Base-by-base conservation (phyloP, 2,888 invertebrate genomes). In the Dendrolimus pini region DNA sequence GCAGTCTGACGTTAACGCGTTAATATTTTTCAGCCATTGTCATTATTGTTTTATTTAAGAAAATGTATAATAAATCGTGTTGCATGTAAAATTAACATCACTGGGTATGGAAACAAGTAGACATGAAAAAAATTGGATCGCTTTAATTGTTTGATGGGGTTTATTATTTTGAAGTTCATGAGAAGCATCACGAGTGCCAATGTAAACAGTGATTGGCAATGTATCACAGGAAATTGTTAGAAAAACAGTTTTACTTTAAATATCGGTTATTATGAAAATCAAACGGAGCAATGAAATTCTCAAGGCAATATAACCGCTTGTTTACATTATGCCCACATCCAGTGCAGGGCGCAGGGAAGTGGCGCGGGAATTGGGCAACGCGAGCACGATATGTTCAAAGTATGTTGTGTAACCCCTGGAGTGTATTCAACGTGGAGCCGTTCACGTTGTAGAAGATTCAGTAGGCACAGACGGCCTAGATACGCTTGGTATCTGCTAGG, bases 111-210 rank as follows among this genome's bases (percentile, higher is more conserved):
- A 30, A 30, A 9, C 12, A 47, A 47, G 10, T 3, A 47, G 47
- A 7, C 47, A 47, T 47, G 9, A 47, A 47, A 47, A 9, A 30
- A 30, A 30, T 30, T 30, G 30, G 30, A 30, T 12, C 47, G 47
- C 47, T 8, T 47, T 8, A 47, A 47, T 47, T 47, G 47, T 47
- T 47, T 10, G 7, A 47, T 47, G 47, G 47, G 2, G 7, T 47
- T 60, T 60, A 63, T 56, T 12, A 55, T 56, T 30, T 56, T 61
- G 57, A 62, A 41, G 52, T 59, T 14, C 55, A 55, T 41, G 55
- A 55, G 52, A 55, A 65, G 59, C 60, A 55, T 56, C 47, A 10
- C 3, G 47, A 47, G 47, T 47, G 47, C 47, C 47, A 47, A 47
- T 47, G 47, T 47, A 47, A 47, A 47, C 47, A 47, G 12, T 47